A percentile compares a stretch with the other conserved stretches of the same genome.
phyloP scores from a whole-genome alignment of 2,797 vertebrate species.

The Vultur gryphus region DNA sequence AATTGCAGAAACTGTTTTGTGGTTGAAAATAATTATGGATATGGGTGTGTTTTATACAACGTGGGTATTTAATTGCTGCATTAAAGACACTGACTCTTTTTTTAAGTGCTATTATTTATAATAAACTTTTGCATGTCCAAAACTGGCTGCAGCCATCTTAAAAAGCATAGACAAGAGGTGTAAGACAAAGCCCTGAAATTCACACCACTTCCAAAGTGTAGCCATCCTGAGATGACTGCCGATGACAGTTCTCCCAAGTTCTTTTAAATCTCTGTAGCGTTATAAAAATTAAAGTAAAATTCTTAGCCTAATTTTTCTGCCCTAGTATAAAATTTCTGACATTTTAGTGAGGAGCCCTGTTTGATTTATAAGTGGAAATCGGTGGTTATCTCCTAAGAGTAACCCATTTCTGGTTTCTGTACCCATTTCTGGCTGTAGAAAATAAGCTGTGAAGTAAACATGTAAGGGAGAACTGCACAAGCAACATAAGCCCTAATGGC shows the following conservation, averaged over 20 bases:
- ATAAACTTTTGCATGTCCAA: not conserved
- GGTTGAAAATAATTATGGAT: not conserved
- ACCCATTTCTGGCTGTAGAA: not conserved
- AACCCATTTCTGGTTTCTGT: not conserved
- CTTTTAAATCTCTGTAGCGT: not conserved
- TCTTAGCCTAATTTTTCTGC: not conserved
- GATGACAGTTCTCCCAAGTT: not conserved
- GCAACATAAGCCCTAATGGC: not conserved
- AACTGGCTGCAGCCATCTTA: not conserved
- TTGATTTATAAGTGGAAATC: not conserved
- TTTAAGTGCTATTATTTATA: not conserved
- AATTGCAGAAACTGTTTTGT: not conserved
- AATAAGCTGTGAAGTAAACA: not conserved
- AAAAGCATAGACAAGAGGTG: not conserved
- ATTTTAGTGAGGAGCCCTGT: not conserved
- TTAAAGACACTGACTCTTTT: not conserved
- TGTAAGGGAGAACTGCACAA: not conserved
- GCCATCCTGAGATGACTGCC: not conserved
- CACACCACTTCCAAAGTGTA: not conserved
- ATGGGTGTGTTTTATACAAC: not conserved
- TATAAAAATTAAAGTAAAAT: not conserved
- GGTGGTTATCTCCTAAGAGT: not conserved
- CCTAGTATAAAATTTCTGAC: not conserved
- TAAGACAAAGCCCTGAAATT: not conserved
- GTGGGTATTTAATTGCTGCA: not conserved